These are phyloP conservation scores for Sphinx pinastri DNA, from an alignment of 2,888 invertebrate species.

Conservation along the genomic window DNA sequence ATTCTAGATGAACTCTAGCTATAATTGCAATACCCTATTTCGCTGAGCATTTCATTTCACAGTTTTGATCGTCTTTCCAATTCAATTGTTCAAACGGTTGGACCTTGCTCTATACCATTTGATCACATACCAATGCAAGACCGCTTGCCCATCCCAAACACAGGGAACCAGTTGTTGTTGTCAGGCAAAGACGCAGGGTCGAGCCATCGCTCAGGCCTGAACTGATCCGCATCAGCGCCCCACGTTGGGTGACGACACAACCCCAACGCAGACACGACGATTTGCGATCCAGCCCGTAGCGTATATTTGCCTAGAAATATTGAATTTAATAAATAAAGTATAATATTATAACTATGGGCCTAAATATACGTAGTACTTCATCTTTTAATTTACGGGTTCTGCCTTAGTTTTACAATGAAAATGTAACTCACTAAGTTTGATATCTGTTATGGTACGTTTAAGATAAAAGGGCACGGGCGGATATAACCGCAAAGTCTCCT, in stretches of 20 bases:
- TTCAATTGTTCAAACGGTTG: no score
- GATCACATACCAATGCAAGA: conserved; percentile 58
- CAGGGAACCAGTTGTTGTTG: conserved; percentile 54
- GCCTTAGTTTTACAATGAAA: no score
- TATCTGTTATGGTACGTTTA: conserved; percentile 30
- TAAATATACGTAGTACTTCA: no score
- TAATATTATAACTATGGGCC: no score
- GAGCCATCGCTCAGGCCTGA: conserved; percentile 65
- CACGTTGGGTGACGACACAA: conserved; percentile 60
- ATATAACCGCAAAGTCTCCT: conserved; percentile 37
- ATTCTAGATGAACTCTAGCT: no score
- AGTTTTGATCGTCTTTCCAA: no score
- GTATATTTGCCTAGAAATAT: conserved; percentile 55
- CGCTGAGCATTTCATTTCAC: no score
- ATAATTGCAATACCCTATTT: no score
- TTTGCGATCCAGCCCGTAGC: conserved; percentile 54
- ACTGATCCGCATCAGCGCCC: conserved; percentile 59
- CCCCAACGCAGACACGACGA: conserved; percentile 56
- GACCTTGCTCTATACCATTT: neutral
- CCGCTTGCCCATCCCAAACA: conserved; percentile 61
- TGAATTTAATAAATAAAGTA: neutral
- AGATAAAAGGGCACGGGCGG: conserved; percentile 27
- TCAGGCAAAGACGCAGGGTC: conserved; percentile 52
- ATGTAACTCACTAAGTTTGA: conserved; percentile 25
- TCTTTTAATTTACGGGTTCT: no score